Percentiles rank a stretch among this genome's conserved stretches.
Conservation (phyloP, 2,797 vertebrate species). For the Epinephelus malabaricus region DNA sequence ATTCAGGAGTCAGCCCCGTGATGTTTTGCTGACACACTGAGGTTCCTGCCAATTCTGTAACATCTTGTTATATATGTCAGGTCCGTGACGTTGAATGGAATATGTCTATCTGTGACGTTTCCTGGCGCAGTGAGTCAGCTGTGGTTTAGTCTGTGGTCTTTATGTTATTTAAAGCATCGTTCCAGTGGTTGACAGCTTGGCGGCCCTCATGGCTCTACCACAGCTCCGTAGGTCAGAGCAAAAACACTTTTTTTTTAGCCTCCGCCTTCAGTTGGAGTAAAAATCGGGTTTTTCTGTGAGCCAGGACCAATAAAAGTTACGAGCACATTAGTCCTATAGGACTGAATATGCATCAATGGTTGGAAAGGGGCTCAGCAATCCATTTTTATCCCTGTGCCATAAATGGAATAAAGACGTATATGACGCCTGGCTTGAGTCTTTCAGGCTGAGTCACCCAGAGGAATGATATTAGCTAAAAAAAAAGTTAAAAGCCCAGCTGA, state of each 20-base stretch:
- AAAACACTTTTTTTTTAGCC: conserved; percentile 19
- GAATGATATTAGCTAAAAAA: background rate
- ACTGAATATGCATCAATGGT: background rate
- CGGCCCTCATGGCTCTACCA: conserved; percentile 34
- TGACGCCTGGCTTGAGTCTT: background rate
- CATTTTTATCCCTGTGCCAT: background rate
- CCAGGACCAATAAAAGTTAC: conserved; percentile 17
- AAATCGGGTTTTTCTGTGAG: conserved; percentile 13
- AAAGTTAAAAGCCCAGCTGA: background rate
- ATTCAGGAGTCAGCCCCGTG: background rate
- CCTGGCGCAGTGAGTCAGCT: conserved; percentile 49
- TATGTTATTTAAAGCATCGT: conserved; percentile 65
- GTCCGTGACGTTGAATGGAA: conserved; percentile 31
- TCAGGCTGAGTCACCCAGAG: background rate
- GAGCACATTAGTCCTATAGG: background rate
- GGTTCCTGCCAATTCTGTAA: background rate
- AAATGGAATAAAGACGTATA: background rate
- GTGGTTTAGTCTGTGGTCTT: conserved; percentile 55
- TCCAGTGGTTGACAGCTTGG: conserved; percentile 57
- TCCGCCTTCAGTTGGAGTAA: conserved; percentile 25
- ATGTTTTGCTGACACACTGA: background rate
- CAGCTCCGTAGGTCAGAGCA: conserved; percentile 15
- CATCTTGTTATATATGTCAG: background rate
- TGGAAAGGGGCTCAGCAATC: background rate
- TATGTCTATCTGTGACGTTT: conserved; percentile 34